Evolutionary conservation across 2,888 invertebrate genomes (phyloP).

Genomic region (Tuberolachnus salignus): DNA sequence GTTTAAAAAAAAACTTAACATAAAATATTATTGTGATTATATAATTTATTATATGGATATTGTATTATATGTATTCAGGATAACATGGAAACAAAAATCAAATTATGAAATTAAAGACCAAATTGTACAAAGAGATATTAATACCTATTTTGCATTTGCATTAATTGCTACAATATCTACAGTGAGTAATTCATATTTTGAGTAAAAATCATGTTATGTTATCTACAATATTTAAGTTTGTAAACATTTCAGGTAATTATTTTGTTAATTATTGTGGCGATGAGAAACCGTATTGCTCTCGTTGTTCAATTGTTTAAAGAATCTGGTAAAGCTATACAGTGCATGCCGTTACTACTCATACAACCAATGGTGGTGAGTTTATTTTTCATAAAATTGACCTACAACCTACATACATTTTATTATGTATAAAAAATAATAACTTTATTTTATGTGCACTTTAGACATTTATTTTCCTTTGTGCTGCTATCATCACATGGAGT

Average conservation of each 20-base stretch:
- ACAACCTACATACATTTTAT: background rate
- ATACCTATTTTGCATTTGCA: slow-evolving; percentile 67
- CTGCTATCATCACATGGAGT: slow-evolving; percentile 67
- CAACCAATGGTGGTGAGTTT: slow-evolving; percentile 69
- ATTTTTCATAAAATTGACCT: too few species aligned
- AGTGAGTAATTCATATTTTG: slow-evolving; percentile 61
- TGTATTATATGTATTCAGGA: slow-evolving; percentile 23
- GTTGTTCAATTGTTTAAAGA: slow-evolving; percentile 72
- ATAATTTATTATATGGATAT: background rate
- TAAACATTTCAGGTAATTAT: slow-evolving; percentile 63
- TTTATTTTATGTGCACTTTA: slow-evolving; percentile 60
- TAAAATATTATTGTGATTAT: background rate
- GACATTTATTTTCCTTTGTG: slow-evolving; percentile 67
- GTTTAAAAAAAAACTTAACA: background rate
- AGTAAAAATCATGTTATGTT: background rate
- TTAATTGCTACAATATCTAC: slow-evolving; percentile 69
- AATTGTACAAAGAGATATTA: slow-evolving; percentile 62
- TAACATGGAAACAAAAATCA: slow-evolving; percentile 43
- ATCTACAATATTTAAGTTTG: background rate
- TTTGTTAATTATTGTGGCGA: slow-evolving; percentile 67
- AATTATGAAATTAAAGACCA: slow-evolving; percentile 59
- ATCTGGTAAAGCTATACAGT: slow-evolving; percentile 70
- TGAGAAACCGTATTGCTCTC: slow-evolving; percentile 70
- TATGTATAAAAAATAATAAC: slow-evolving; percentile 31
- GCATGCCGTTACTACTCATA: slow-evolving; percentile 69